Base-by-base conservation (phyloP, 2,888 invertebrate species). In the Macrosiphum euphorbiae region DNA sequence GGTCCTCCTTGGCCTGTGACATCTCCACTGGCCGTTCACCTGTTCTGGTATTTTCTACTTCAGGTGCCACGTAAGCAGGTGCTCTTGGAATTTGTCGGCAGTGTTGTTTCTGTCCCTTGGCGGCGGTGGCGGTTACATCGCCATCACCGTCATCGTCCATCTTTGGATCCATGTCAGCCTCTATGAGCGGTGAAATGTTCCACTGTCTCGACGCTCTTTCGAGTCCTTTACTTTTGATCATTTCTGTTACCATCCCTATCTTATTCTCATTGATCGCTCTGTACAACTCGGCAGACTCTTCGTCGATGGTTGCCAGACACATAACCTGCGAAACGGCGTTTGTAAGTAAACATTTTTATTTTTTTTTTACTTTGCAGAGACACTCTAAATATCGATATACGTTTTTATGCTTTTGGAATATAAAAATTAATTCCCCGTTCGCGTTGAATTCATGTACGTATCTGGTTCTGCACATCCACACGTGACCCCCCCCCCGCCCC, bases 21-120 rank as follows among this genome's bases (percentile, higher is more conserved):
- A 35, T 67, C 2, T 35, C 67, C 5, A 5, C 7, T 35, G 16
- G 2, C 10, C n/a, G 1, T 35, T 35, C n/a, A 67, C 16, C 35
- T n/a, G 35, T 35, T 44, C 24, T 3, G 41, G 85, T 26, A 85
- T 44, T 5, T 5, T 67, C 2, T 5, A 35, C 35, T 35, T 35
- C 10, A 2, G 5, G n/a, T 67, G 1, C 13, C 7, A 35, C 7
- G 20, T 5, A 7, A 67, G 67, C 7, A 67, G 7, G 20, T 16
- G 0, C 5, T 0, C 0, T 1, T 35, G 16, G 5, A 16, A 5
- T 16, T 20, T 0, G n/a, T n/a, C 0, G 7, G 16, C 2, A 5
- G 16, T 35, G 16, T 5, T 24, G 10, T 4, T 44, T 44, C 24
- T 44, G 85, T 85, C 26, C 44, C 11, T 86, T 1, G 1, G 4